phyloP scores from a whole-genome alignment of 2,113 vertebrate genomes.

The human (Homo sapiens) region GRCh38 chr6:87154001-87154500 shows the following conservation, averaged over 20 bases:
- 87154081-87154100: neutral
- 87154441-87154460: neutral
- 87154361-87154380: constrained; percentile 30
- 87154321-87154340: neutral
- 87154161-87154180: neutral
- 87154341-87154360: neutral
- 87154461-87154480: constrained; percentile 37
- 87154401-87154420: neutral
- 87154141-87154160: constrained; percentile 14
- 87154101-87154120: constrained; percentile 25
- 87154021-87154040: constrained; percentile 12
- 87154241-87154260: constrained; percentile 23
- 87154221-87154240: constrained; percentile 7
- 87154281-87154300: constrained; percentile 29
- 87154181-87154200: neutral
- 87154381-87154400: constrained; percentile 6
- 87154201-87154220: constrained; percentile 37
- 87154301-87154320: neutral
- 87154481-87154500: neutral
- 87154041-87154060: neutral
- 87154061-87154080: neutral
- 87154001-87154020: constrained; percentile 27
- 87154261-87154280: neutral
- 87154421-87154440: constrained; percentile 23
- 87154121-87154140: neutral